Conservation (phyloP, 1,140 invertebrate species). For the Lordiphosa mommai region DNA sequence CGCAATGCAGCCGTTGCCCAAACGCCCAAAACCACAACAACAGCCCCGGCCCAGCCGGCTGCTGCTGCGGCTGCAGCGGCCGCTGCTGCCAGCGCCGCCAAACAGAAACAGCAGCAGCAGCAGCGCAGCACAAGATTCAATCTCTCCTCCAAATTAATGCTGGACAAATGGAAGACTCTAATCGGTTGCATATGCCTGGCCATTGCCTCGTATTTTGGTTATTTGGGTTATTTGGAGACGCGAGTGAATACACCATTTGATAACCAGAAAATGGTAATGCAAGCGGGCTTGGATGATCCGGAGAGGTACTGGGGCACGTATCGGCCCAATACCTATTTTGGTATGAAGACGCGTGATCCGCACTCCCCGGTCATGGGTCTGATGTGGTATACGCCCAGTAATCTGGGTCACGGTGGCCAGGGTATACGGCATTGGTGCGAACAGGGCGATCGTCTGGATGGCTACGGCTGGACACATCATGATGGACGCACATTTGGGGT, state of each 20-base stretch:
- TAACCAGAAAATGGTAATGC: conserved; percentile 82
- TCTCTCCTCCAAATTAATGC: conserved; percentile 48
- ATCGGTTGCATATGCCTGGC: conserved; percentile 79
- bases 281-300: conserved; percentile 86
- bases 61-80: conserved; percentile 32
- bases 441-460: conserved; percentile 90
- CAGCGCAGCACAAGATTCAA: conserved; percentile 28
- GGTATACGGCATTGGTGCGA: conserved; percentile 96
- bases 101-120: conserved; percentile 36
- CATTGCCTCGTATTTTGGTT: conserved; percentile 87
- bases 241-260: conserved; percentile 92
- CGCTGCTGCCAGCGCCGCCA: conserved; percentile 30
- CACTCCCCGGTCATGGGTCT: conserved; percentile 93
- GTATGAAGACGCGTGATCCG: conserved; percentile 93
- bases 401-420: conserved; percentile 84
- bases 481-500: conserved; percentile 95
- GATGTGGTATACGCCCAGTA: conserved; percentile 96
- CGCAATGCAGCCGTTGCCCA: conserved; percentile 24
- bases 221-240: conserved; percentile 91
- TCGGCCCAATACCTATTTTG: conserved; percentile 92
- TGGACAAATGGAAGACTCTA: conserved; percentile 73
- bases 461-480: conserved; percentile 93
- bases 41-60: background rate
- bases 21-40: conserved; percentile 5
- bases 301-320: conserved; percentile 96